Evolutionary conservation across 2,888 invertebrate genomes (phyloP).

Genomic region (Tetanocera ferruginea): DNA sequence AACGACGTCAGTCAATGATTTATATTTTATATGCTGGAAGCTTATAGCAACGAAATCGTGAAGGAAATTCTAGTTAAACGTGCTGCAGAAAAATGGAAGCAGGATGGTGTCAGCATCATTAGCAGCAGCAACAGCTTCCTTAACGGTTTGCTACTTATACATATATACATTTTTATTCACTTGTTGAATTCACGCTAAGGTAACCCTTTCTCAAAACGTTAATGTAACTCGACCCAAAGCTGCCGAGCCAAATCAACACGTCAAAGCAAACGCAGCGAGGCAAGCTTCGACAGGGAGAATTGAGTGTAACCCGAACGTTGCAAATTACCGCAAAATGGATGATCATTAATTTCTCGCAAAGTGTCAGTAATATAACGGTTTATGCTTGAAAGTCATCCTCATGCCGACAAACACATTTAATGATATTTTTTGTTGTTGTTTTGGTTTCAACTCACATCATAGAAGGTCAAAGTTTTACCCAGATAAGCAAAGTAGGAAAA

Average conservation of each 20-base stretch:
- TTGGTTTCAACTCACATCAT: not conserved
- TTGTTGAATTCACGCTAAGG: conserved; percentile 26
- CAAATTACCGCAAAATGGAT: conserved; percentile 33
- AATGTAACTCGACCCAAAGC: not conserved
- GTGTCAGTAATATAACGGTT: conserved; percentile 23
- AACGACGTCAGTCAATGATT: not conserved
- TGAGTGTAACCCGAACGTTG: conserved; percentile 13
- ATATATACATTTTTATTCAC: conserved; percentile 22
- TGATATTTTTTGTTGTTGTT: not conserved
- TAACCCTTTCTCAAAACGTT: not conserved
- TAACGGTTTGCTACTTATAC: not conserved
- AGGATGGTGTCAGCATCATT: too few relatives aligned
- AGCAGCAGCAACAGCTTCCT: not conserved
- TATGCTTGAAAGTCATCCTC: conserved; percentile 11
- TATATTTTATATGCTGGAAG: not conserved
- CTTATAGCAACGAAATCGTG: not conserved
- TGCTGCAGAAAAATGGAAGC: not conserved
- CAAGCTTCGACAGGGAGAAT: not conserved
- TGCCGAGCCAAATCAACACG: not conserved
- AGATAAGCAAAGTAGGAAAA: not conserved
- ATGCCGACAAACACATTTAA: not conserved
- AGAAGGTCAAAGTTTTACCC: conserved; percentile 16
- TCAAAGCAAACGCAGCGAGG: not conserved
- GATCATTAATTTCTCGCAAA: conserved; percentile 24
- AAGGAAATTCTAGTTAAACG: conserved; percentile 8